Conservation (phyloP, 2,888 invertebrate genomes). For the Campaea margaritaria region DNA sequence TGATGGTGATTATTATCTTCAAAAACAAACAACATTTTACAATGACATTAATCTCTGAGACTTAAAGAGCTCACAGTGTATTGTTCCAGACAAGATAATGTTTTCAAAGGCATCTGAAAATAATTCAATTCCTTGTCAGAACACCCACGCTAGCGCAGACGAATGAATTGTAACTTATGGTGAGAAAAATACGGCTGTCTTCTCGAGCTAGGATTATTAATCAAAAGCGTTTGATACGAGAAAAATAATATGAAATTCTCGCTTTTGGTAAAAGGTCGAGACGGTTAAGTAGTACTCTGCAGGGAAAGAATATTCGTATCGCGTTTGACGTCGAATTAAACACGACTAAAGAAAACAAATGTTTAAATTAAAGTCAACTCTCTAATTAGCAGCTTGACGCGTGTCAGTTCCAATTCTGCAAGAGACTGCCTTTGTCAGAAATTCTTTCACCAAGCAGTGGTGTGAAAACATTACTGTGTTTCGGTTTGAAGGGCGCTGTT, state of each 20-base stretch:
- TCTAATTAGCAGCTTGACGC: no score
- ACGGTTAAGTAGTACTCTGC: conserved; percentile 40
- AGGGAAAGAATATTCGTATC: background rate
- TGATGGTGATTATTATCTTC: background rate
- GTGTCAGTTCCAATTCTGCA: no score
- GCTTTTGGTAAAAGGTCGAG: conserved; percentile 52
- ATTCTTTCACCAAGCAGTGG: no score
- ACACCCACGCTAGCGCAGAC: conserved; percentile 63
- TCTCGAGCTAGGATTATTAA: conserved; percentile 71
- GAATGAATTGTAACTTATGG: conserved; percentile 77
- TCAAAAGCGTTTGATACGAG: conserved; percentile 73
- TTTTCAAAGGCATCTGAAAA: conserved; percentile 38
- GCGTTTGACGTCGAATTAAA: background rate
- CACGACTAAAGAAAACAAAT: no score
- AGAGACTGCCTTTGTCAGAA: no score
- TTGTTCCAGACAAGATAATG: conserved; percentile 37
- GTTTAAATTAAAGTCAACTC: no score
- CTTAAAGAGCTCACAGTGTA: conserved; percentile 26
- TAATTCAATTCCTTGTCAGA: conserved; percentile 33
- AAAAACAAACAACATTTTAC: conserved; percentile 2
- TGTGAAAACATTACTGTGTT: no score
- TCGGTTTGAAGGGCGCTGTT: no score
- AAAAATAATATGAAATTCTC: conserved; percentile 76
- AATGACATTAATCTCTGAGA: conserved; percentile 20
- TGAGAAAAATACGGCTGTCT: conserved; percentile 78